Evolutionary conservation across 2,797 vertebrate genomes (phyloP).

Genomic region (Hyperoplus immaculatus): DNA sequence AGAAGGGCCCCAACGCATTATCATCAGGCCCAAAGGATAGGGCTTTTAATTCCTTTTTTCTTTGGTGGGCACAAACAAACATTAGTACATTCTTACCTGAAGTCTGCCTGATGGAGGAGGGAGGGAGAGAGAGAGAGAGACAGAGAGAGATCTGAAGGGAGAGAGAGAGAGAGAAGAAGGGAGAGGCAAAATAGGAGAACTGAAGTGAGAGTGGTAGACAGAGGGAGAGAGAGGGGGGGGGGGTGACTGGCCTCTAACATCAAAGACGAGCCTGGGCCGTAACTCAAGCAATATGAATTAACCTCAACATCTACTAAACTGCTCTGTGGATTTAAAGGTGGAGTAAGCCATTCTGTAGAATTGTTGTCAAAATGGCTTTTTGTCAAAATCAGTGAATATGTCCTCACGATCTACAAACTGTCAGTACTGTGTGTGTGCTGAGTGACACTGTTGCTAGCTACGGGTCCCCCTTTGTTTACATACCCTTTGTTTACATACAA

Average conservation of each 20-base stretch:
- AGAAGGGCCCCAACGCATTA: constrained; percentile 32
- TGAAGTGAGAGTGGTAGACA: constrained; percentile 26
- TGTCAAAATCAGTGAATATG: too few species aligned
- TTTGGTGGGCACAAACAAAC: background rate
- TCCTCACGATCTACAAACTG: too few species aligned
- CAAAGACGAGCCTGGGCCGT: constrained; percentile 80
- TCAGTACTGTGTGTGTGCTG: too few species aligned
- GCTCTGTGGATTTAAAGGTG: too few species aligned
- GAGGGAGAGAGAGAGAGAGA: background rate
- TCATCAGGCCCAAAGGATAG: constrained; percentile 17
- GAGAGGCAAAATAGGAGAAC: constrained; percentile 30
- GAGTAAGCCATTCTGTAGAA: too few species aligned
- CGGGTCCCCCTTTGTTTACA: too few species aligned
- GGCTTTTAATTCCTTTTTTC: background rate
- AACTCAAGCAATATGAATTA: constrained; percentile 65
- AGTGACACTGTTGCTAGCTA: too few species aligned
- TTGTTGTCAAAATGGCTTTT: too few species aligned
- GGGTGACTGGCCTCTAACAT: constrained; percentile 72
- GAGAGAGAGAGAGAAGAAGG: constrained; percentile 25
- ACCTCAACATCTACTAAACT: background rate
- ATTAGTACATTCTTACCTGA: background rate
- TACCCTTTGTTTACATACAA: too few species aligned
- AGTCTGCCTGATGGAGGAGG: constrained; percentile 32
- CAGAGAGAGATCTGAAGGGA: constrained; percentile 13
- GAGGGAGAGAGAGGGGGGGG: background rate